These are phyloP conservation scores for Chaitophorus viminalis DNA, from an alignment of 2,888 invertebrate genomes.

Conservation along the genomic window DNA sequence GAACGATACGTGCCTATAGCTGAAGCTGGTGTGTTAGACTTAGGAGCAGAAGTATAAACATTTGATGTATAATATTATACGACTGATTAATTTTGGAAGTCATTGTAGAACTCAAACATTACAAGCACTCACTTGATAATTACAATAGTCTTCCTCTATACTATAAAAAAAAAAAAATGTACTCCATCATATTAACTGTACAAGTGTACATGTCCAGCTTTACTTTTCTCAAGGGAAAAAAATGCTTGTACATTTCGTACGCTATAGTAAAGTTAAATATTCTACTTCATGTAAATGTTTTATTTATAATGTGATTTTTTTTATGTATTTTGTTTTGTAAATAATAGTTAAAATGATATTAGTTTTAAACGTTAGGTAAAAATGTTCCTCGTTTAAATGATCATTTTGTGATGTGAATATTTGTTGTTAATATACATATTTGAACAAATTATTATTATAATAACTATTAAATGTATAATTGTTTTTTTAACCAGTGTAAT, in stretches of 20 bases:
- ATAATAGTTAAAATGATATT: slow-evolving; percentile 40
- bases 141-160: slow-evolving; percentile 49
- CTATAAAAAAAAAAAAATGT: slow-evolving; percentile 20
- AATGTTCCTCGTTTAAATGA: slow-evolving; percentile 61
- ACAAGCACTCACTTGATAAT: slow-evolving; percentile 8
- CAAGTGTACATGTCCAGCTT: slow-evolving; percentile 11
- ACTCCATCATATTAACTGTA: slow-evolving; percentile 11
- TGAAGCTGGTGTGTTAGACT: slow-evolving; percentile 84
- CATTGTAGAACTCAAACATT: slow-evolving; percentile 9
- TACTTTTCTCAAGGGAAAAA: neutral
- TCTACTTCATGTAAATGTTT: slow-evolving; percentile 13
- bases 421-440: slow-evolving; percentile 53
- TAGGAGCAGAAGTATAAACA: slow-evolving; percentile 73
- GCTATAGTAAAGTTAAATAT: slow-evolving; percentile 12
- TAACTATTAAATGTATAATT: neutral
- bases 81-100: slow-evolving; percentile 43
- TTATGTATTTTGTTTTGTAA: slow-evolving; percentile 48
- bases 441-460: slow-evolving; percentile 55
- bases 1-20: slow-evolving; percentile 94
- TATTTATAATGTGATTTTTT: slow-evolving; percentile 15
- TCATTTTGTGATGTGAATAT: slow-evolving; percentile 59
- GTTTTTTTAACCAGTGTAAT: neutral
- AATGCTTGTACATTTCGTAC: slow-evolving; percentile 1
- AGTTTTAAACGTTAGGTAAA: slow-evolving; percentile 58
- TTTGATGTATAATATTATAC: slow-evolving; percentile 6